Conservation (phyloP, 2,113 vertebrate genomes). For the Cnemophilus loriae region DNA sequence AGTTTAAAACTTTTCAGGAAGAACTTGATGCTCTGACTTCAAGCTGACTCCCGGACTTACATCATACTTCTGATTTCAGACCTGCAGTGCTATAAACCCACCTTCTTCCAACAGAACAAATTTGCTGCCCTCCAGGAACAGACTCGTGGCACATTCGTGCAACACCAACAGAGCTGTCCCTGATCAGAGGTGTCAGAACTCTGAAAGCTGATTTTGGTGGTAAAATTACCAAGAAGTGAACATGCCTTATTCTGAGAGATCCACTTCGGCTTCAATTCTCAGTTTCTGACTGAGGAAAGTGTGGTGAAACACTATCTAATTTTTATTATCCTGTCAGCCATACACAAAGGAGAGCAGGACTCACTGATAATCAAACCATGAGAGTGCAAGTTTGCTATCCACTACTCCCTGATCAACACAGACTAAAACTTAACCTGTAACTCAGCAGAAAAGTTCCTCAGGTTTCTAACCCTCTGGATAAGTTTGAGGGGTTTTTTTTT, state of each 20-base stretch:
- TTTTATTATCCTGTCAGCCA: neutral
- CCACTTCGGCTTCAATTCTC: neutral
- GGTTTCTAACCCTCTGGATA: neutral
- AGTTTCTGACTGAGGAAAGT: neutral
- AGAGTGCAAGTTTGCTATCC: neutral
- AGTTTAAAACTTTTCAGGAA: neutral
- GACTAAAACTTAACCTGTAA: neutral
- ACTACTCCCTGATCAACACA: neutral
- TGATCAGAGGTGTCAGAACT: neutral
- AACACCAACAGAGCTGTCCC: neutral
- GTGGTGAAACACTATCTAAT: neutral
- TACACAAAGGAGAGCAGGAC: neutral
- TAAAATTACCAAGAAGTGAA: neutral
- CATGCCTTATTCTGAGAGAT: neutral
- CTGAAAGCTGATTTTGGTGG: neutral
- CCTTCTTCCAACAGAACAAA: neutral
- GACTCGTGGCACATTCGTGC: neutral
- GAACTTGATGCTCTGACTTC: neutral
- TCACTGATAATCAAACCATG: neutral
- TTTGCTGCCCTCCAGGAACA: neutral
- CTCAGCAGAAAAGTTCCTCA: neutral
- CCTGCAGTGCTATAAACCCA: neutral
- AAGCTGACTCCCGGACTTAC: neutral
- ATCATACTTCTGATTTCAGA: neutral
- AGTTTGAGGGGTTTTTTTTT: accelerated